Evolutionary conservation across 2,797 vertebrate species (phyloP), one percentile per base, ranked within the genome.

Genomic region (Falco concolor): DNA sequence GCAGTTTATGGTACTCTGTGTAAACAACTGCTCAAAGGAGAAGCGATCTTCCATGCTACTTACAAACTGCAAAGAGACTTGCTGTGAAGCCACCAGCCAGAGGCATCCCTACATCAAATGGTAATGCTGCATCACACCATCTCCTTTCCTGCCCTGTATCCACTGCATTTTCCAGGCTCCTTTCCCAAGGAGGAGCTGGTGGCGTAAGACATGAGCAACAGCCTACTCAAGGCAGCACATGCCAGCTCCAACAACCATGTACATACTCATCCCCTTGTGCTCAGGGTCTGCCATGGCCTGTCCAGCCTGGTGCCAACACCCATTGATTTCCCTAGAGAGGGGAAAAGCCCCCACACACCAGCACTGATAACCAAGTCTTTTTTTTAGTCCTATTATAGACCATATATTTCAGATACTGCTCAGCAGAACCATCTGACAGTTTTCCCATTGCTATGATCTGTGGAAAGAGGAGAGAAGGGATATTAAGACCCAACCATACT

Each of bases 261-360:
- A 44, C 2, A 0, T 21, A 22, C 59, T 27, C 59, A n/a, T 52
- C 13, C 59, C 59, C 60, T 44, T 5, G 14, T 34, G 60, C 49
- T 36, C 50, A 15, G 49, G 38, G 32, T 65, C 49, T 36, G 49
- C 60, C 38, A 5, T 9, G 38, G 75, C 24, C 20, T 21, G 30
- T 44, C 60, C 38, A 44, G 74, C 74, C 36, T 17, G 13, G 23
- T 52, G 36, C 36, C 5, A 38, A 38, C n/a, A 4, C 24, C 56
- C n/a, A 42, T 28, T 34, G 13, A 15, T 28, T 44, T 53, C 22
- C 32, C 24, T 34, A 14, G 32, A 34, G 60, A 44, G 28, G 5
- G 27, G 38, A 45, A 61, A 21, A 57, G 18, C 17, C 10, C 12
- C 0, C 67, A 0, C 34, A 1, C 13, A 1, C 25, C 25, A 44